These are phyloP conservation scores for Adoxophyes honmai DNA, from an alignment of 1,140 invertebrate genomes.

Conservation along the genomic window DNA sequence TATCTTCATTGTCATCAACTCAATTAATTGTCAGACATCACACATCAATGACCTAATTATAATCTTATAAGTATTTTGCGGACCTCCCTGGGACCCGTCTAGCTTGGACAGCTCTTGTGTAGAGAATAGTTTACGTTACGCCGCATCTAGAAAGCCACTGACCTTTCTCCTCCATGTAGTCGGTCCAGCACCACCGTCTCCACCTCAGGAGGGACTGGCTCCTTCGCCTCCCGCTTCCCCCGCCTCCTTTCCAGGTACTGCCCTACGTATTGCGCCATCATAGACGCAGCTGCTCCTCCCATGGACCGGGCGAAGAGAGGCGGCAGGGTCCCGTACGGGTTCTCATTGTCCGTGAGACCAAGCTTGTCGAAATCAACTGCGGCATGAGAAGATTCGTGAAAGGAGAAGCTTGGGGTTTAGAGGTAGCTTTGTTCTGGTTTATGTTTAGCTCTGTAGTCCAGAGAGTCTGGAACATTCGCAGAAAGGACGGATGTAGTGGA, in stretches of 20 bases:
- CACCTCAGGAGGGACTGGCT: constrained; percentile 49
- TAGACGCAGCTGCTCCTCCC: constrained; percentile 82
- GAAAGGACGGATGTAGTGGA: too few species aligned
- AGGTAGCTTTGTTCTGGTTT: background rate
- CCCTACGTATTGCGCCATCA: constrained; percentile 84
- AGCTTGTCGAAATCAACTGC: constrained; percentile 90
- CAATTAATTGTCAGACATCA: too few species aligned
- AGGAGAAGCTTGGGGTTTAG: background rate
- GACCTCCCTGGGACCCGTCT: too few species aligned
- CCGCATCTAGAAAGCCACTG: too few species aligned
- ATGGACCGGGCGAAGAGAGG: constrained; percentile 83
- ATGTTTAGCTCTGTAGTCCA: too few species aligned
- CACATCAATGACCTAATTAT: too few species aligned
- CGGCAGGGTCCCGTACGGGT: constrained; percentile 88
- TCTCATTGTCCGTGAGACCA: constrained; percentile 90
- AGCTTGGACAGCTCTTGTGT: too few species aligned
- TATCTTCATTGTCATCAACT: too few species aligned
- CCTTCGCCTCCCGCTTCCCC: constrained; percentile 76
- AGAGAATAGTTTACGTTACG: too few species aligned
- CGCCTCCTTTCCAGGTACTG: constrained; percentile 82
- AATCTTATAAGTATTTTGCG: too few species aligned
- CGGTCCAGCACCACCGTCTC: constrained; percentile 57
- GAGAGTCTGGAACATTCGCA: too few species aligned
- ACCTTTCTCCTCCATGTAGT: constrained; percentile 86
- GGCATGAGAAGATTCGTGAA: background rate